These are phyloP conservation scores for Mustela nigripes DNA, from an alignment of 2,113 vertebrate genomes.

Conservation along the genomic window DNA sequence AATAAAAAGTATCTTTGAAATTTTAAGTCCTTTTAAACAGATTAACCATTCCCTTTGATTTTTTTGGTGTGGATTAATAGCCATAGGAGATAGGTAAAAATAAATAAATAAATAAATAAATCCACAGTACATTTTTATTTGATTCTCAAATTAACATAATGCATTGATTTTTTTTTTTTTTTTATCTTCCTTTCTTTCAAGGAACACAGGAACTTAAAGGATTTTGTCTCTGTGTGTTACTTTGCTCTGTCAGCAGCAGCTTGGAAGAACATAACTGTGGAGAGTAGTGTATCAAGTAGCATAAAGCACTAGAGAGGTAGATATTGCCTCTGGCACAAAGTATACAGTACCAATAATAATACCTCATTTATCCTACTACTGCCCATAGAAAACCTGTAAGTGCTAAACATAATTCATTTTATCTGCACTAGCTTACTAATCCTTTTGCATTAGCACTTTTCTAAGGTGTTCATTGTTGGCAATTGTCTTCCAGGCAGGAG, in stretches of 20 bases:
- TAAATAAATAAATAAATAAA: not conserved
- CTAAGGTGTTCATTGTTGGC: not conserved
- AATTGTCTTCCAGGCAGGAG: slow-evolving; percentile 61
- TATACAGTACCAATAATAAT: slow-evolving; percentile 61
- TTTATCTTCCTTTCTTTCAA: slow-evolving; percentile 56
- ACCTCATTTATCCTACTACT: slow-evolving; percentile 63
- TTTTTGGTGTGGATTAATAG: slow-evolving; percentile 40
- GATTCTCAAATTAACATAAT: slow-evolving; percentile 68
- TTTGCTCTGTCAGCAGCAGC: slow-evolving; percentile 61
- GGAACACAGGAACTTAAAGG: slow-evolving; percentile 43
- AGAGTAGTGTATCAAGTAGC: slow-evolving; percentile 9
- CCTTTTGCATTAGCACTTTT: slow-evolving; percentile 62
- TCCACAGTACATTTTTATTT: slow-evolving; percentile 68
- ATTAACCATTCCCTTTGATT: slow-evolving; percentile 63
- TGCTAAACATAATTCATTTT: slow-evolving; percentile 74
- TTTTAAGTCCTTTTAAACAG: slow-evolving; percentile 41
- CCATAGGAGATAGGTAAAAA: not conserved
- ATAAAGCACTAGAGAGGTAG: not conserved
- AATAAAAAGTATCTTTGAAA: slow-evolving; percentile 63
- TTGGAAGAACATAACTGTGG: not conserved
- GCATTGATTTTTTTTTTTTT: slow-evolving; percentile 48
- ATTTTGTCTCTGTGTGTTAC: slow-evolving; percentile 59
- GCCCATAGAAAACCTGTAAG: slow-evolving; percentile 47
- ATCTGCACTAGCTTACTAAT: slow-evolving; percentile 64
- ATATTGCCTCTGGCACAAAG: slow-evolving; percentile 67